Conservation (phyloP, 2,113 vertebrate species). For the Cyanoramphus novaezelandiae region DNA sequence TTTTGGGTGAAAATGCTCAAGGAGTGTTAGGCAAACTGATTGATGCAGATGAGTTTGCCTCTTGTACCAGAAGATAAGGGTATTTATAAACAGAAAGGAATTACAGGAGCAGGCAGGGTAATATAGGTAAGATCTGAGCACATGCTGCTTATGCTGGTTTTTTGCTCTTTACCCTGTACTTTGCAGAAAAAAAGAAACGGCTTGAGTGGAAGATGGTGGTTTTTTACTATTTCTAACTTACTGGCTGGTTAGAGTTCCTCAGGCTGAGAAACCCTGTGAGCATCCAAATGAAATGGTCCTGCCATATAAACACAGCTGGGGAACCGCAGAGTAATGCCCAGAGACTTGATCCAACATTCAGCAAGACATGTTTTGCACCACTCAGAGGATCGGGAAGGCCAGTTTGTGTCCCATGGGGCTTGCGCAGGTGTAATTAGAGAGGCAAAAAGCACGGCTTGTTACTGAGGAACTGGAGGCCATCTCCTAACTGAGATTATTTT, state of each 20-base stretch:
- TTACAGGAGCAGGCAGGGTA: neutral
- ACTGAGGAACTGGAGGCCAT: neutral
- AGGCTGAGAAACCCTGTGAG: neutral
- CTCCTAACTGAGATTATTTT: neutral
- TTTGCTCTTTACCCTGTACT: neutral
- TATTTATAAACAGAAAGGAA: neutral
- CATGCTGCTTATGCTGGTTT: neutral
- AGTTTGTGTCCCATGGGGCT: neutral
- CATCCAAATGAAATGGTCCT: neutral
- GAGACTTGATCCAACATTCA: fast-evolving
- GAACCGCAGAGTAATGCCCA: neutral
- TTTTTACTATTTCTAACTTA: neutral
- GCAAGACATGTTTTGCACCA: fast-evolving
- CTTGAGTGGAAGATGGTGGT: neutral
- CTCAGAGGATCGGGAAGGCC: fast-evolving
- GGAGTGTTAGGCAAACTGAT: neutral
- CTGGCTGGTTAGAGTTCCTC: neutral
- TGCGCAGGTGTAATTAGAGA: neutral
- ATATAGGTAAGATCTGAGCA: neutral
- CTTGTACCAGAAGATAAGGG: neutral
- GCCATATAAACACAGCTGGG: fast-evolving
- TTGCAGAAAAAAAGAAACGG: neutral
- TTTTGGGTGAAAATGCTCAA: neutral
- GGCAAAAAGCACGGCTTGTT: neutral
- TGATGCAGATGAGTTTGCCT: neutral